A percentile compares a stretch with the other conserved stretches of the same genome.
Conservation (phyloP, 2,113 vertebrate species). For the Caranx melampygus region DNA sequence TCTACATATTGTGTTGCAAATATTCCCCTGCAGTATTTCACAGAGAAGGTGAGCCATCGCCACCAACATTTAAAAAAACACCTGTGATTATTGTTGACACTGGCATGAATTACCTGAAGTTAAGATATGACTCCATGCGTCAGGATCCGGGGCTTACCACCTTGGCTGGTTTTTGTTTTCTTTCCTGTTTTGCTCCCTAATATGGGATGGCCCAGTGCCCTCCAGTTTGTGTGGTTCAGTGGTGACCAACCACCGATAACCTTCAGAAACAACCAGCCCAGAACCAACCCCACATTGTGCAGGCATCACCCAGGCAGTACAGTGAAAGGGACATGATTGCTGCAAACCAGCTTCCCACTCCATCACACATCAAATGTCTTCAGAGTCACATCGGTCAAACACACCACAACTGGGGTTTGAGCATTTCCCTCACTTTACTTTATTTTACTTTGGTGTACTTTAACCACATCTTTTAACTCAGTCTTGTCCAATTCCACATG, state of each 20-base stretch:
- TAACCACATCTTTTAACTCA: neutral
- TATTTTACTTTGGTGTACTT: neutral
- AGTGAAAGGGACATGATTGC: neutral
- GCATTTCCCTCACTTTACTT: neutral
- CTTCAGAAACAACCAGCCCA: neutral
- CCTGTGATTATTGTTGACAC: neutral
- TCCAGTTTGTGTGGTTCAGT: neutral
- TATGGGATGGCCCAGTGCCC: neutral
- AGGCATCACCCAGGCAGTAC: neutral
- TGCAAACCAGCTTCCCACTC: neutral
- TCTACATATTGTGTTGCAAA: neutral
- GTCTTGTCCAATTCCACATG: no score
- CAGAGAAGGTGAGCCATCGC: neutral
- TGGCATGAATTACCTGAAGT: neutral
- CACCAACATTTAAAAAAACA: neutral
- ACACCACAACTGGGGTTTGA: neutral
- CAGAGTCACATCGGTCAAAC: neutral
- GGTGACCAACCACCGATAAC: neutral
- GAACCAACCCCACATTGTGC: neutral
- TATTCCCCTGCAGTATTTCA: neutral
- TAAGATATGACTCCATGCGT: neutral
- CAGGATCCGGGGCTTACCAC: neutral
- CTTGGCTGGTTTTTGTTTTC: neutral
- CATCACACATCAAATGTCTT: neutral
- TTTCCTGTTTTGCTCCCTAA: no score